A percentile compares a stretch with the other conserved stretches of the same genome.
phyloP scores from a whole-genome alignment of 2,888 invertebrate species.

The Melanargia galathea region DNA sequence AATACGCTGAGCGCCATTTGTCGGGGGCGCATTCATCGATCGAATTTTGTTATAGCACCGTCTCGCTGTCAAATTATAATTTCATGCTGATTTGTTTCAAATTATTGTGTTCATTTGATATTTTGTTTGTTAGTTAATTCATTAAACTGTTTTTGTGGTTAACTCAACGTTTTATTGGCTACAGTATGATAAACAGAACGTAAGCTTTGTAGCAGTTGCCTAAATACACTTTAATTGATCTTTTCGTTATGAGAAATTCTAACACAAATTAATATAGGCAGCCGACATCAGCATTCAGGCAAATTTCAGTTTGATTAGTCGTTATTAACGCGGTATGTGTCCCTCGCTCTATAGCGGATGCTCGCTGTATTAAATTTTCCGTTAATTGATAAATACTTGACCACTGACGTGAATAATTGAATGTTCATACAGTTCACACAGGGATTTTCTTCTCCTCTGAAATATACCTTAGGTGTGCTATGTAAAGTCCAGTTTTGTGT shows the following conservation, averaged over 20 bases:
- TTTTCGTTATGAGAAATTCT: background rate
- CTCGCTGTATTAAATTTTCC: constrained; percentile 70
- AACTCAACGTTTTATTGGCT: too few relatives aligned
- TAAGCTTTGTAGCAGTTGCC: too few relatives aligned
- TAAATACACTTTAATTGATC: too few relatives aligned
- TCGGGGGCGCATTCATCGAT: too few relatives aligned
- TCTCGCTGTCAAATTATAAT: too few relatives aligned
- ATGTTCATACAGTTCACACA: constrained; percentile 65
- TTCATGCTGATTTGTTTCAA: too few relatives aligned
- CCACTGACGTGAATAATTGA: constrained; percentile 74
- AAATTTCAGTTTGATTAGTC: constrained; percentile 34
- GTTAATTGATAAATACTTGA: constrained; percentile 81
- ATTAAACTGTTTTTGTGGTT: too few relatives aligned
- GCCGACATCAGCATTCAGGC: constrained; percentile 18
- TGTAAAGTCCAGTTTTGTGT: constrained; percentile 41
- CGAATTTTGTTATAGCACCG: too few relatives aligned
- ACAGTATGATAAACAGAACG: too few relatives aligned
- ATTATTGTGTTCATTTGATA: too few relatives aligned
- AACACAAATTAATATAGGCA: constrained; percentile 17
- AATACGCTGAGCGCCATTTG: too few relatives aligned
- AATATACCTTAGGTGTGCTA: background rate
- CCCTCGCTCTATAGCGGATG: constrained; percentile 57
- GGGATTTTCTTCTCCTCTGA: constrained; percentile 16
- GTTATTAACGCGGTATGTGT: constrained; percentile 64
- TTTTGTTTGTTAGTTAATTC: too few relatives aligned